phyloP scores from a whole-genome alignment of 2,113 vertebrate species.

The Laticauda colubrina region DNA sequence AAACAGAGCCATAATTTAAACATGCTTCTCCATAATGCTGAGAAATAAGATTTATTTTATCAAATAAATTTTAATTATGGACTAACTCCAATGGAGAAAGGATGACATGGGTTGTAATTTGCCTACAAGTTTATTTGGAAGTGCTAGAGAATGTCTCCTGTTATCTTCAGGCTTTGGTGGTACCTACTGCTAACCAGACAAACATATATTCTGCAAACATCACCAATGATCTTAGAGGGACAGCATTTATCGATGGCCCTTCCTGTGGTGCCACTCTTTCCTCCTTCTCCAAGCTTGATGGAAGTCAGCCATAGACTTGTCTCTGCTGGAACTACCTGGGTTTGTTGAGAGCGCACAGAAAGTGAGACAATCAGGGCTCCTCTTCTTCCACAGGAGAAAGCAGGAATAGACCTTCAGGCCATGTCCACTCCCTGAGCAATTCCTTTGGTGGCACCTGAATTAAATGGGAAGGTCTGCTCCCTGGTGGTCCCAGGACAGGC shows the following conservation, averaged over 20 bases:
- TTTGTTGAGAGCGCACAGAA: background rate
- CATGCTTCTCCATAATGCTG: conserved; percentile 33
- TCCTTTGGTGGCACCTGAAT: background rate
- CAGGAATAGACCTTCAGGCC: background rate
- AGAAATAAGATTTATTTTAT: conserved; percentile 61
- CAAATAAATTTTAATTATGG: conserved; percentile 56
- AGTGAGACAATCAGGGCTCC: background rate
- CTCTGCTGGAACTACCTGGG: background rate
- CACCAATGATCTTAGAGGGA: background rate
- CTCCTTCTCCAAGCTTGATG: background rate
- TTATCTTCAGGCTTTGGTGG: background rate
- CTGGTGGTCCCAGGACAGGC: background rate
- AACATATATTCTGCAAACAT: background rate
- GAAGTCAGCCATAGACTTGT: background rate
- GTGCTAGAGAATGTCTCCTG: background rate
- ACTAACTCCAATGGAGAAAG: conserved; percentile 4
- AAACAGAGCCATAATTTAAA: conserved; percentile 63
- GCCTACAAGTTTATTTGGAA: too few species aligned
- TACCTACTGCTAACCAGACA: background rate
- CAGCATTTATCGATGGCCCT: background rate
- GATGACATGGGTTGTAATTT: background rate
- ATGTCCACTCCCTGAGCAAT: background rate
- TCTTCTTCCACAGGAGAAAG: background rate
- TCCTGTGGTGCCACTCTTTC: background rate
- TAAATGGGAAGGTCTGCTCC: background rate